phyloP scores from a whole-genome alignment of 2,888 invertebrate genomes.

The Rhagium mordax region DNA sequence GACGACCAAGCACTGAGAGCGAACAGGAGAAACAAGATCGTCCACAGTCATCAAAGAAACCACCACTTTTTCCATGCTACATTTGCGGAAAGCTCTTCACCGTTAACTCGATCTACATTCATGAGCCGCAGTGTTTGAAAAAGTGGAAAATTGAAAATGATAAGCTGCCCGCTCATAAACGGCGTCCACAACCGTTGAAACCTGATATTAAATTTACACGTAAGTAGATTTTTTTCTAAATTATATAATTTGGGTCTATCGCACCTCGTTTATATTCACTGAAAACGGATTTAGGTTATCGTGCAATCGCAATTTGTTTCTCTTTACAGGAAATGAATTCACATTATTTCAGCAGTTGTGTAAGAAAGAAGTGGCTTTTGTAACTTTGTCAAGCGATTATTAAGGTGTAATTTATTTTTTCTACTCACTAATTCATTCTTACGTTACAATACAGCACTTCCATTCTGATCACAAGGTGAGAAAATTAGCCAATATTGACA shows the following conservation, averaged over 20 bases:
- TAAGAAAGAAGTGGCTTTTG: too few species aligned
- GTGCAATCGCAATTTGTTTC: too few species aligned
- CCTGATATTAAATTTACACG: conserved; percentile 72
- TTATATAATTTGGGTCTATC: background rate
- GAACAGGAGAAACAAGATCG: conserved; percentile 48
- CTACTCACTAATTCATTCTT: too few species aligned
- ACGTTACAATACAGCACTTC: too few species aligned
- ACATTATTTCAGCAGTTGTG: too few species aligned
- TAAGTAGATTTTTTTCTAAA: conserved; percentile 60
- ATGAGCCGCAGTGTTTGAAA: conserved; percentile 79
- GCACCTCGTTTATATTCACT: background rate
- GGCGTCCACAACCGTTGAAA: conserved; percentile 74
- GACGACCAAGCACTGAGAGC: background rate
- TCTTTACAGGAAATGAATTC: too few species aligned
- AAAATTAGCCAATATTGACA: too few species aligned
- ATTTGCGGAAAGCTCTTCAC: conserved; percentile 79
- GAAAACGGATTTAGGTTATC: too few species aligned
- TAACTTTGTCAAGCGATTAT: too few species aligned
- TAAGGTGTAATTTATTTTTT: too few species aligned
- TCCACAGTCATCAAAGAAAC: conserved; percentile 54
- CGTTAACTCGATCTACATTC: conserved; percentile 75
- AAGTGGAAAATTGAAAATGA: conserved; percentile 78
- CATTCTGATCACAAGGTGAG: too few species aligned
- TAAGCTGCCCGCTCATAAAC: conserved; percentile 72
- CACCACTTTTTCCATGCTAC: conserved; percentile 73